These are phyloP conservation scores for Gorsachius goisagi DNA, from an alignment of 2,113 vertebrate species.

Conservation along the genomic window DNA sequence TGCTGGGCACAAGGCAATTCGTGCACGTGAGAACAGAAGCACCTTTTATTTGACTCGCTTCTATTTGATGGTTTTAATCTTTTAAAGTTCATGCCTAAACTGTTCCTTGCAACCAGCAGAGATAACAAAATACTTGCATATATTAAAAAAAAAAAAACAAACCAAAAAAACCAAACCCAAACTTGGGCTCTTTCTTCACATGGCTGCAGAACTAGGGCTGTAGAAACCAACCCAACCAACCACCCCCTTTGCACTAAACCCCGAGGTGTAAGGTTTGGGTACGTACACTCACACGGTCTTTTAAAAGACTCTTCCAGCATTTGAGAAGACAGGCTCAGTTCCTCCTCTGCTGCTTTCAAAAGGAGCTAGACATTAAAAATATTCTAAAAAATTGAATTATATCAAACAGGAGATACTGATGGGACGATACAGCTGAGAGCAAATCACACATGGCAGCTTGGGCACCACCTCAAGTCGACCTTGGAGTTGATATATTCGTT, in stretches of 20 bases:
- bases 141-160: not conserved
- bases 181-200: not conserved
- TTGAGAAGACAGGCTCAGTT: not conserved
- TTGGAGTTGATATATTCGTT: not conserved
- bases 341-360: not conserved
- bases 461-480: not conserved
- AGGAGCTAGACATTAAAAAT: not conserved
- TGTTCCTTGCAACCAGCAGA: not conserved
- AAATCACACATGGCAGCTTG: not conserved
- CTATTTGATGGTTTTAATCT: not conserved
- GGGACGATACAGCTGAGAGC: accelerated
- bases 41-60: not conserved
- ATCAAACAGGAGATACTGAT: not conserved
- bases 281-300: accelerated
- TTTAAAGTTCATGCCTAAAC: accelerated
- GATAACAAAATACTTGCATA: not conserved
- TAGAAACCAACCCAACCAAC: not conserved
- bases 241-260: not conserved
- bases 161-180: not conserved
- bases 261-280: not conserved
- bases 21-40: not conserved
- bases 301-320: not conserved
- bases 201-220: not conserved
- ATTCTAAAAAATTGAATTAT: not conserved
- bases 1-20: not conserved